Conservation (phyloP, 2,888 invertebrate genomes). For the Agrotis exclamationis region DNA sequence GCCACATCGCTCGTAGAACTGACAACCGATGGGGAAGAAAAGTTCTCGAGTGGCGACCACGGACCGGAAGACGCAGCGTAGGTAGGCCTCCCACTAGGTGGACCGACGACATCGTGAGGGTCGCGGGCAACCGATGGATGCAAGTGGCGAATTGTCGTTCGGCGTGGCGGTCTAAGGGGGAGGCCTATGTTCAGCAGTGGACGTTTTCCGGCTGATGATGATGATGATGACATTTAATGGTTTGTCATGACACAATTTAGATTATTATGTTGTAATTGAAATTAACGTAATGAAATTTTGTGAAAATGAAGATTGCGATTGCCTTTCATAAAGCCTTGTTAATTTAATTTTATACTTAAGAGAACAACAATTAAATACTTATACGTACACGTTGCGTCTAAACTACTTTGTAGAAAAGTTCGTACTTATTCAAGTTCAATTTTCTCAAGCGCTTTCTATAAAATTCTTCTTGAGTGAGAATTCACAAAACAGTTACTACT, state of each 20-base stretch:
- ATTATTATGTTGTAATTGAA: constrained; percentile 17
- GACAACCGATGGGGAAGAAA: no score
- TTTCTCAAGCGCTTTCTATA: constrained; percentile 1
- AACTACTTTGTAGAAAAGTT: constrained; percentile 15
- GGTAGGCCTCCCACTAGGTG: no score
- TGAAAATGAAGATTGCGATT: background rate
- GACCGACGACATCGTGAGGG: no score
- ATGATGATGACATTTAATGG: no score
- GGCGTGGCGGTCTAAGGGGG: no score
- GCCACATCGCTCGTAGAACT: no score
- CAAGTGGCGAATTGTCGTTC: no score
- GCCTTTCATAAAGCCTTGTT: background rate
- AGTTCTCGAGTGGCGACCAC: no score
- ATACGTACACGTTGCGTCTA: background rate
- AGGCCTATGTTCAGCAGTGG: no score
- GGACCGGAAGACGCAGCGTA: no score
- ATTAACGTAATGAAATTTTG: constrained; percentile 21
- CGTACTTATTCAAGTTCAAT: constrained; percentile 8
- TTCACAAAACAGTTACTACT: constrained; percentile 17
- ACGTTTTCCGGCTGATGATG: no score
- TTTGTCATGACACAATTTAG: constrained; percentile 17
- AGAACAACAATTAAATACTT: constrained; percentile 15
- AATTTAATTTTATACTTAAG: constrained; percentile 21
- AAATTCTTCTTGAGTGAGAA: constrained; percentile 17
- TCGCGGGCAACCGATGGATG: no score